Conservation (phyloP, 2,113 vertebrate species). For the Pelvicachromis taeniatus region DNA sequence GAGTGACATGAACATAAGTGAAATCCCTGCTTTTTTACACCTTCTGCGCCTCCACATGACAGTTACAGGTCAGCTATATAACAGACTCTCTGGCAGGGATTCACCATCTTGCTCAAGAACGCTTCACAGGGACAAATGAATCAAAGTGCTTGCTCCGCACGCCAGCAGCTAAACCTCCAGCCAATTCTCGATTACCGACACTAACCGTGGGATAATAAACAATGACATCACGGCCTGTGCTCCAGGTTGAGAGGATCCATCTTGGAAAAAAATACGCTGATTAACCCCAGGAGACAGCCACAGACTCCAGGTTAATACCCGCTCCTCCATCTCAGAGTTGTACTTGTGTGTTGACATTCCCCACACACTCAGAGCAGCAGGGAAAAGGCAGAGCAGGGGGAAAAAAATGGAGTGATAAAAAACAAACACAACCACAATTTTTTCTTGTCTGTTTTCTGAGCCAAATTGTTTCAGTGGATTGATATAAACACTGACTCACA, state of each 20-base stretch:
- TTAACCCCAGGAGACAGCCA: constrained; percentile 67
- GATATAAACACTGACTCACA: constrained; percentile 70
- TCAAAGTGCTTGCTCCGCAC: constrained; percentile 12
- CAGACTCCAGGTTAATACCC: constrained; percentile 25
- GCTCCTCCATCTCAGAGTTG: not conserved
- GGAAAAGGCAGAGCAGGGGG: not conserved
- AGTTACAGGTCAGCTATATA: not conserved
- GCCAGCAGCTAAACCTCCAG: constrained; percentile 35
- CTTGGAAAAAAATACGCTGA: constrained; percentile 55
- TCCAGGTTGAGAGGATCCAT: constrained; percentile 48
- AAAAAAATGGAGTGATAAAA: constrained; percentile 25
- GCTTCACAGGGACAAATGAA: constrained; percentile 18
- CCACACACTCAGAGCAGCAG: constrained; percentile 1
- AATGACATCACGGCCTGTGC: constrained; percentile 61
- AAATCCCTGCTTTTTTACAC: not conserved
- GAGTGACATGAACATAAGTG: not conserved
- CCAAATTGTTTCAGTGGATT: constrained; percentile 60
- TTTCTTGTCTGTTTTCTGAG: constrained; percentile 22
- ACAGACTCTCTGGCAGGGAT: not conserved
- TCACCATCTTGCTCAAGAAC: constrained; percentile 2
- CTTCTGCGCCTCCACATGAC: not conserved
- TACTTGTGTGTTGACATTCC: constrained; percentile 25
- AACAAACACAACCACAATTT: constrained; percentile 43
- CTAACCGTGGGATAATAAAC: constrained; percentile 65
- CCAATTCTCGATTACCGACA: constrained; percentile 51